Base-by-base conservation (phyloP, 2,797 vertebrate species). In the Chelidonichthys spinosus region DNA sequence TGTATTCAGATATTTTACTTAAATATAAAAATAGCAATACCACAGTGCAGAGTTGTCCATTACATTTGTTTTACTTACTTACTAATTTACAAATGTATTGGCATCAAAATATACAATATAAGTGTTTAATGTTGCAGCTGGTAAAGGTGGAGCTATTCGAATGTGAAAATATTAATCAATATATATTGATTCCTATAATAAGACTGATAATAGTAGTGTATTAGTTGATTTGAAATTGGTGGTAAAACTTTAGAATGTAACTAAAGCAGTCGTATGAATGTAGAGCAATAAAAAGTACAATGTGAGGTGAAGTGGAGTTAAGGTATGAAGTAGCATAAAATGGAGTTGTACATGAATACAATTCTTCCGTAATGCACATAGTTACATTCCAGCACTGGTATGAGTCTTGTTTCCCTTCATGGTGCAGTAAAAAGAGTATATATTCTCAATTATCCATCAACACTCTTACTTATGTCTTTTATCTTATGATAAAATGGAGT, bases 401-500 rank as follows among this genome's bases (percentile, higher is more conserved):
- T 39, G n/a, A 40, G 36, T 58, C 17, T 58, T 50, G 18, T 50
- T 50, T 39, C n/a, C 2, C 54, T 0, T 25, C 25, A 9, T 50
- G n/a, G 1, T 39, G 55, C 55, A 58, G 55, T 15, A 58, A 6
- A 39, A 49, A 17, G 17, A 1, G 42, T 13, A 11, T 43, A 13
- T 60, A 42, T 32, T 60, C 11, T 60, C 58, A 60, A 25, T 58
- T 58, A 13, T 40, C 37, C 37, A 58, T 32, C 49, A 32, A 18
- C 47, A 18, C n/a, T 18, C n/a, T 4, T 10, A 7, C n/a, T 1
- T n/a, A n/a, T n/a, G n/a, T n/a, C n/a, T n/a, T n/a, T n/a, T n/a
- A n/a, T n/a, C n/a, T n/a, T n/a, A n/a, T n/a, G n/a, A 56, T 56
- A 17, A 56, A 36, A 17, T 56, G 54, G 54, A 37, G 17, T 56